Base-by-base conservation (phyloP, 2,797 vertebrate species). In the Aplochiton taeniatus region DNA sequence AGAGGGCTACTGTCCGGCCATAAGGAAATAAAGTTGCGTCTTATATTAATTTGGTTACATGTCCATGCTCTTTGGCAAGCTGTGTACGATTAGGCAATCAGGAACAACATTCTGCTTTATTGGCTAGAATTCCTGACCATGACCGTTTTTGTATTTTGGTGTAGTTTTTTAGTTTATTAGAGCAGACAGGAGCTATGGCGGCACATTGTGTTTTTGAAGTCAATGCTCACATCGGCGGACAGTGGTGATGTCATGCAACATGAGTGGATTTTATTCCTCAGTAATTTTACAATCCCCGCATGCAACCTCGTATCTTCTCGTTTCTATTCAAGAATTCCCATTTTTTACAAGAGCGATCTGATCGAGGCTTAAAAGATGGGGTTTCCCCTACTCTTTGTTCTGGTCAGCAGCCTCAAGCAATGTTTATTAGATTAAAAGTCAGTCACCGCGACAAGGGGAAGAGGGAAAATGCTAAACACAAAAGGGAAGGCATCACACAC, bases 401-500 rank as follows among this genome's bases (percentile, higher is more conserved):
- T 90, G 86, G 88, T 90, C 84, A 84, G 70, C 85, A 73, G 82
- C 74, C 84, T 82, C 83, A 78, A 86, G 86, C 87, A 80, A 88
- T 88, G 87, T 91, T 88, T 91, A 88, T 90, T 86, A 87, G 87
- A 91, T 90, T 88, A 85, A 90, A 91, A 90, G 83, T 84, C 84
- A 91, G 76, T 86, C 83, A 87, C 83, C 85, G 87, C 78, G 77
- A 87, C 83, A 75, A 77, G 71, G 72, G 74, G 82, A 88, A 75
- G 82, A 78, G 74, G 74, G 68, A 73, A 84, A 85, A 84, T 78
- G 78, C 80, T 83, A 90, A 90, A 87, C 84, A 85, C 48, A 79
- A 88, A 84, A 85, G 77, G 74, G 80, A 78, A 79, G 82, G 81
- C 73, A 66, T 82, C 68, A 48, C 64, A 20, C 67, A 48, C 72